These are phyloP conservation scores for Ormyrus nitidulus DNA, from an alignment of 2,888 invertebrate genomes.

Conservation along the genomic window DNA sequence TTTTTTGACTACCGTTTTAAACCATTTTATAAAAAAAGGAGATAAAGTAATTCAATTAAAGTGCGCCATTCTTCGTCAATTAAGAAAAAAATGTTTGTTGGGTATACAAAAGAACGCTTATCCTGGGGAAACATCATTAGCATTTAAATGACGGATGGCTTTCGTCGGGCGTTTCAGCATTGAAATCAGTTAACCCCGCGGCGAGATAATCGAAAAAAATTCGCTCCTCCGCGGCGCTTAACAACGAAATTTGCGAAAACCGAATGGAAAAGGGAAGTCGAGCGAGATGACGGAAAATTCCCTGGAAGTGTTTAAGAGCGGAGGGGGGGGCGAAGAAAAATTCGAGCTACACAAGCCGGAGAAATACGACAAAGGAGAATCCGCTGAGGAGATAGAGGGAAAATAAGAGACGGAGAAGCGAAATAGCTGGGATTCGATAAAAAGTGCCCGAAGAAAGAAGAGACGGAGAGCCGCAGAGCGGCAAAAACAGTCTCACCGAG, in stretches of 20 bases:
- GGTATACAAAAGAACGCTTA: too few species aligned
- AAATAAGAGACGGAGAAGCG: constrained; percentile 8
- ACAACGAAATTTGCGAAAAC: not conserved
- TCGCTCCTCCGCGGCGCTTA: too few species aligned
- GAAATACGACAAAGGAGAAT: constrained; percentile 18
- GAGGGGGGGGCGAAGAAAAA: not conserved
- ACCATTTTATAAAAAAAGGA: too few species aligned
- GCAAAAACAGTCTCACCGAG: not conserved
- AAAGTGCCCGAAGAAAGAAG: not conserved
- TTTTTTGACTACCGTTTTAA: too few species aligned
- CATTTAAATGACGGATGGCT: too few species aligned
- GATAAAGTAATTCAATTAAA: too few species aligned
- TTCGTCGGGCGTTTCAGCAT: too few species aligned
- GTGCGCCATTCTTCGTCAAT: too few species aligned
- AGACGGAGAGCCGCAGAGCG: not conserved
- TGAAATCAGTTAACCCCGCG: too few species aligned
- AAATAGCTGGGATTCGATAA: constrained; percentile 10
- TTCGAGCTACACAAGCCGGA: not conserved
- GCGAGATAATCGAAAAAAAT: too few species aligned
- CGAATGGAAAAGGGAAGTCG: constrained; percentile 40
- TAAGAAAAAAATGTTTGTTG: too few species aligned
- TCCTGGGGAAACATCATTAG: too few species aligned
- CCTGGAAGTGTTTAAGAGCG: not conserved
- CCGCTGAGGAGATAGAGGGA: not conserved
- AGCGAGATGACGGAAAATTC: not conserved